Evolutionary conservation across 1,140 invertebrate genomes (phyloP), one percentile per base, ranked within the genome.

Genomic region (Heterodera carotae): DNA sequence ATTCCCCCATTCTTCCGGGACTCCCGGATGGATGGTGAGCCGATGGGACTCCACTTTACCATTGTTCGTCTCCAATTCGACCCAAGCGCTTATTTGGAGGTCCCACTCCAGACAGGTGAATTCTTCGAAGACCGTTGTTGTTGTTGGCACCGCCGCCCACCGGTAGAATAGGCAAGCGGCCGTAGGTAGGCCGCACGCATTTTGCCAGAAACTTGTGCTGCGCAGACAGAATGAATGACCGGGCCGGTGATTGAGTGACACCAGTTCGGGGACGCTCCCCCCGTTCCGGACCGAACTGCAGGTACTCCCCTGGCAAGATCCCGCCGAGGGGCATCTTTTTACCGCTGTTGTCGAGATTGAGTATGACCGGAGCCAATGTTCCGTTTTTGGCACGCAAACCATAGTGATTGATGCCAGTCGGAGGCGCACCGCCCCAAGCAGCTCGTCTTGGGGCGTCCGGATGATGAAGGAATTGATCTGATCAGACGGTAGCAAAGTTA

Each of bases 101-200:
- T 39, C 39, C 66, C 66, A 68, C 33, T 39, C 39, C 39, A 39
- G 25, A 2, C 66, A 68, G 0, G 15, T 25, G 2, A 68, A 68
- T 6, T 34, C 66, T 25, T 68, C 66, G 25, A n/a, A 68, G 1
- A 68, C 25, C 1, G 33, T 68, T 1, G 15, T n/a, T 22, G 31
- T 68, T 1, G 66, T 68, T 2, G 66, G 66, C 8, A 33, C 31
- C 18, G 66, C 66, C 6, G 39, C 33, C 18, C 39, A 68, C 18
- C 66, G 33, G 66, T 68, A 68, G 66, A 34, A 68, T 5, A 68
- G 66, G 66, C 66, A 68, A 2, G 66, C 66, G 2, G 66, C 33
- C 12, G 66, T 1, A 1, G 66, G 66, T 15, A 68, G 66, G 2
- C 15, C 66, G 25, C 66, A 68, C 18, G 18, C 2, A 7, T 68